phyloP scores from a whole-genome alignment of 2,888 invertebrate genomes.

The Chaitophorus viminalis region DNA sequence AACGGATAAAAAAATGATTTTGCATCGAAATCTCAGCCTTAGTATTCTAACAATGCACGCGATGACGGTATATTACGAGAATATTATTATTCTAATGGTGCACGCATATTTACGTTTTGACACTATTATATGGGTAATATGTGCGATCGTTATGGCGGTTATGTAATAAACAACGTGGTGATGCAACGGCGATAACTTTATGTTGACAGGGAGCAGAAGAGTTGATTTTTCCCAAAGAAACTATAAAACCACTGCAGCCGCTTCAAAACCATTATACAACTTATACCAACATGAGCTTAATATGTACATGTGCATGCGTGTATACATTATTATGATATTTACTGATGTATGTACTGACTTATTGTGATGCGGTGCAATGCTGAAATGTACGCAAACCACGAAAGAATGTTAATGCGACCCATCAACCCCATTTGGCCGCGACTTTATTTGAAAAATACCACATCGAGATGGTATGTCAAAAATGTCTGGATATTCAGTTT shows the following conservation, averaged over 20 bases:
- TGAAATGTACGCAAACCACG: background rate
- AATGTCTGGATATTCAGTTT: slow-evolving; percentile 15
- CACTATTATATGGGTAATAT: no score
- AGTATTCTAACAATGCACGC: no score
- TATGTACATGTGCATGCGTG: no score
- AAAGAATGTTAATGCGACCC: slow-evolving; percentile 36
- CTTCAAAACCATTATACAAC: background rate
- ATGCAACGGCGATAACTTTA: background rate
- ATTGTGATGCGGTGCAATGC: no score
- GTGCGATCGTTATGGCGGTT: no score
- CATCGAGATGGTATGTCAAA: background rate
- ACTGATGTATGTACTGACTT: no score
- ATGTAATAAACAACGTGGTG: background rate
- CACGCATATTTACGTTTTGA: no score
- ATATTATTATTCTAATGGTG: no score
- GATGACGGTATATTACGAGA: no score
- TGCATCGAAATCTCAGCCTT: no score
- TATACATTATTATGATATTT: no score
- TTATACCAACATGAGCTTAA: background rate
- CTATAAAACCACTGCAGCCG: background rate
- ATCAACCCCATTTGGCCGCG: background rate
- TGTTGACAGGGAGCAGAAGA: background rate
- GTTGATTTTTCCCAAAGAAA: background rate
- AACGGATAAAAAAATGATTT: no score
- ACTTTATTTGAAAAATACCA: slow-evolving; percentile 38